These are phyloP conservation scores for Apodemia hepburni DNA, from an alignment of 2,888 invertebrate species.

Conservation along the genomic window DNA sequence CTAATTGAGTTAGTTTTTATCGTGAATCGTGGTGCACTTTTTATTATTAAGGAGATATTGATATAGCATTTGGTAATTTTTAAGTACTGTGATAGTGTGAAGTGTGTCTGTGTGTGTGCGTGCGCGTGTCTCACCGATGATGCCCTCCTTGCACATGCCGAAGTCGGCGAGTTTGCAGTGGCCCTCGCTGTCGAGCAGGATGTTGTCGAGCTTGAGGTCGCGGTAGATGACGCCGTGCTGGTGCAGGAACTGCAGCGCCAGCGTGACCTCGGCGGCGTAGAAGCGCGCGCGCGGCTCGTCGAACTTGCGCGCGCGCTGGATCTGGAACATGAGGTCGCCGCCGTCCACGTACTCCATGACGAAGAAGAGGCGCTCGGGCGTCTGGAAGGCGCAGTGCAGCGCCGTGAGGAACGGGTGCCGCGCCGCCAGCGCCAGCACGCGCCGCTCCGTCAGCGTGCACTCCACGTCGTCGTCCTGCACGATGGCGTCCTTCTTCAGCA, in stretches of 20 bases:
- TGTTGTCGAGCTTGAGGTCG: constrained; percentile 99
- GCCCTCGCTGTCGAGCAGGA: constrained; percentile 96
- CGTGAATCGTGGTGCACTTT: no score
- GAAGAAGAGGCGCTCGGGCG: constrained; percentile 96
- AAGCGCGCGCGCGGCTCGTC: constrained; percentile 96
- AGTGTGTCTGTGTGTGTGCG: not conserved
- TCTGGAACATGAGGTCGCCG: constrained; percentile 99
- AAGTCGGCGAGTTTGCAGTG: constrained; percentile 97
- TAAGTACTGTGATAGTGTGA: no score
- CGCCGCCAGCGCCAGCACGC: constrained; percentile 97
- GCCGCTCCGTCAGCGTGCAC: constrained; percentile 99
- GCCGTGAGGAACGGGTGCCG: constrained; percentile 99
- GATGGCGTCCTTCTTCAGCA: constrained; percentile 98
- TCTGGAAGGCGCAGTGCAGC: constrained; percentile 98
- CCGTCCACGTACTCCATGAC: constrained; percentile 99
- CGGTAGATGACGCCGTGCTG: constrained; percentile 98
- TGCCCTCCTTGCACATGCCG: constrained; percentile 99
- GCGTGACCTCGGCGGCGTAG: constrained; percentile 98
- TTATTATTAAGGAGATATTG: no score
- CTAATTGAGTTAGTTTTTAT: no score
- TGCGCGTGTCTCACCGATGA: constrained; percentile 68
- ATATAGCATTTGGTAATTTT: no score
- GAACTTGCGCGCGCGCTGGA: constrained; percentile 98
- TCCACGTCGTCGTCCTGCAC: constrained; percentile 99
- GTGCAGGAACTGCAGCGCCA: constrained; percentile 98